These are phyloP conservation scores for Eulimnadia texana DNA, from an alignment of 1,140 invertebrate genomes.

Conservation along the genomic window DNA sequence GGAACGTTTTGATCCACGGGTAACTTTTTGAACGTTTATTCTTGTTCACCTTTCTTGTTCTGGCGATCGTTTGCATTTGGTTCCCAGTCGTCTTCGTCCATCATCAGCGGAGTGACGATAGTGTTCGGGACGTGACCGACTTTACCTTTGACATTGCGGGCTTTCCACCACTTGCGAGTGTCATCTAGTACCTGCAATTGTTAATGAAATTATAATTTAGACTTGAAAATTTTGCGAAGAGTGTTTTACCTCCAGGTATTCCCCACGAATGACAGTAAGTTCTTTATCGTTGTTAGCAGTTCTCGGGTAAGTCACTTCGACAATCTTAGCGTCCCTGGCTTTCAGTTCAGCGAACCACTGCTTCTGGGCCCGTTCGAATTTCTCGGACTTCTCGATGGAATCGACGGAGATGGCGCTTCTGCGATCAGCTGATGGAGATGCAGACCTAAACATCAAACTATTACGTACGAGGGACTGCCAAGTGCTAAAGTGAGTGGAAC, in stretches of 20 bases:
- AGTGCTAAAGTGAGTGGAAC: background rate
- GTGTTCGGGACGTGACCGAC: conserved; percentile 94
- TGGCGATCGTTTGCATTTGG: background rate
- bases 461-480: too few species aligned
- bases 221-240: too few species aligned
- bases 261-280: conserved; percentile 83
- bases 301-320: conserved; percentile 84
- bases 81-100: conserved; percentile 39
- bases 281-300: conserved; percentile 98
- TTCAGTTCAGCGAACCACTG: conserved; percentile 59
- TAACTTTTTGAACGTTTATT: background rate
- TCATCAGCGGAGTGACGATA: conserved; percentile 59
- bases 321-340: conserved; percentile 58
- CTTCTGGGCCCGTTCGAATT: conserved; percentile 34
- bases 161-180: conserved; percentile 96
- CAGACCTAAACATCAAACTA: conserved; percentile 8
- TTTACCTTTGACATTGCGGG: conserved; percentile 71
- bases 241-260: conserved; percentile 71
- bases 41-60: conserved; percentile 6
- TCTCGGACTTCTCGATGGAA: conserved; percentile 49
- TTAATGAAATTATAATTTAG: conserved; percentile 10
- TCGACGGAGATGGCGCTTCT: conserved; percentile 59
- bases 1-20: too few species aligned
- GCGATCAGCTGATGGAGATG: conserved; percentile 15
- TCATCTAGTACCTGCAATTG: conserved; percentile 72